Percentiles rank a stretch among this genome's conserved stretches.
Conservation (phyloP, 2,113 vertebrate genomes). For the Megaceryle torquata region DNA sequence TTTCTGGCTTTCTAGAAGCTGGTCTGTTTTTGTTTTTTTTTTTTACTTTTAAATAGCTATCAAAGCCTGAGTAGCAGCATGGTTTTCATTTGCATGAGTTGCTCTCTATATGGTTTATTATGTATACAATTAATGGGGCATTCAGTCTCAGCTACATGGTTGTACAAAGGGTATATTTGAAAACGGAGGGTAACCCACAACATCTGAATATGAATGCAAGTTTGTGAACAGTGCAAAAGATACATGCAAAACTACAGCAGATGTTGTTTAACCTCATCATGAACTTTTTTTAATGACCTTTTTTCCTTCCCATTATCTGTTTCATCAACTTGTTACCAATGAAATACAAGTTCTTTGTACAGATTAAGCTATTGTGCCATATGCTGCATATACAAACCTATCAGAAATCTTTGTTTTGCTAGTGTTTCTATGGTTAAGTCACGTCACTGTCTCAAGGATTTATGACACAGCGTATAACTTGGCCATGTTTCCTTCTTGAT, state of each 20-base stretch:
- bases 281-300: neutral
- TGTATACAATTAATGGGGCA: fast-evolving
- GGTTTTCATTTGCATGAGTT: neutral
- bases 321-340: neutral
- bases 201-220: neutral
- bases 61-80: neutral
- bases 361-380: neutral
- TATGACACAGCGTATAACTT: neutral
- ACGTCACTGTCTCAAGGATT: neutral
- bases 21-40: too few relatives aligned
- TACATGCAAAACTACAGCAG: neutral
- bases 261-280: neutral
- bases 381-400: neutral
- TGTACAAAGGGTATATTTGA: neutral
- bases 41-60: neutral
- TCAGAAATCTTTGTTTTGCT: neutral
- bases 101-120: neutral
- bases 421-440: neutral
- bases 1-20: neutral
- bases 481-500: neutral
- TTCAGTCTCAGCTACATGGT: neutral
- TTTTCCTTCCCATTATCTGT: neutral
- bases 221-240: neutral
- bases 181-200: neutral
- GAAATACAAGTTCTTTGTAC: neutral